Base-by-base conservation (phyloP, 1,140 invertebrate genomes). In the Bombus huntii region DNA sequence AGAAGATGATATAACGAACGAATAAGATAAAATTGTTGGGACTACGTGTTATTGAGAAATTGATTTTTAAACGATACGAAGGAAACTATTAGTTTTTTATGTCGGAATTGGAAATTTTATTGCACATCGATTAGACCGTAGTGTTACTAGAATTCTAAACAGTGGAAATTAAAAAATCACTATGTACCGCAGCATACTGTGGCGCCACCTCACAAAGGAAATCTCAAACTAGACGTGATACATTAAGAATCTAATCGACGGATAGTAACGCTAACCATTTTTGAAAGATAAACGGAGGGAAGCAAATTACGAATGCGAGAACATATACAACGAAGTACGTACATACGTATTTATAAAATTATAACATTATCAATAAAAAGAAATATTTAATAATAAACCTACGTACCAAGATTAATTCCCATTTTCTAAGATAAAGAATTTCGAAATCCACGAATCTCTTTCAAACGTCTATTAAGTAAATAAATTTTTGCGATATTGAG, bases 181-280 rank as follows among this genome's bases (percentile, higher is more conserved):
- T 74, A 85, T 81, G 44, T 74, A 65, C 76, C 31, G 71, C n/a
- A 74, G 8, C 28, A 75, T 83, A 72, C 62, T 42, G 87, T 91
- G 87, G 87, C 89, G 89, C 90, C 90, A 91, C 72, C 90, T 91
- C 39, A 70, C 85, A 72, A 87, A 68, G 68, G 81, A 79, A 85
- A 73, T 76, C 74, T 53, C 66, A 85, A 91, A 59, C 85, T 71
- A n/a, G 39, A 37, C 25, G 25, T 12, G 31, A 9, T 34, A 1
- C 3, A 37, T 22, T 12, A 65, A 62, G 71, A 57, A 62, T 44
- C 22, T 74, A 82, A 81, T 86, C 85, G 71, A 59, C 85, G 39
- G 79, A 78, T 74, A 90, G 84, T 87, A 90, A 88, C 72, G 39
- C 2, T 10, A 25, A 25, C 8, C 0, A 8, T 68, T 37, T 4